These are phyloP conservation scores for Pseudoips prasinana DNA, from an alignment of 2,888 invertebrate genomes.

Conservation along the genomic window DNA sequence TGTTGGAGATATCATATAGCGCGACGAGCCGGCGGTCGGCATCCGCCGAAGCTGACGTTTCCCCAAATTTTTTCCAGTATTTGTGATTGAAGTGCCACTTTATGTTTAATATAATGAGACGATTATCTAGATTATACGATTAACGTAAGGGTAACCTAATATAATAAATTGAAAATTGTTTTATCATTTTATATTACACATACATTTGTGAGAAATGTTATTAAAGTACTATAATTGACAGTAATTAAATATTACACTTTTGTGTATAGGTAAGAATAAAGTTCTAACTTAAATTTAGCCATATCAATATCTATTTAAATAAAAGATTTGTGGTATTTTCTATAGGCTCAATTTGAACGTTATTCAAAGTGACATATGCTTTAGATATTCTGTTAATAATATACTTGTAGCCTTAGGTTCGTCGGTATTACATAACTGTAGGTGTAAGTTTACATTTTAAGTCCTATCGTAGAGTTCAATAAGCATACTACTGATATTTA, in stretches of 20 bases:
- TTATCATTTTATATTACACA: conserved; percentile 83
- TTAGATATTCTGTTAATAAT: conserved; percentile 82
- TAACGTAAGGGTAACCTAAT: conserved; percentile 83
- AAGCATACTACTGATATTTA: conserved; percentile 77
- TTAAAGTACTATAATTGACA: conserved; percentile 80
- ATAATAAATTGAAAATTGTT: conserved; percentile 82
- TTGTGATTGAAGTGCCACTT: conserved; percentile 91
- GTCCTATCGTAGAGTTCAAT: conserved; percentile 69
- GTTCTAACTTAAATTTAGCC: conserved; percentile 83
- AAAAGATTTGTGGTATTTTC: conserved; percentile 83
- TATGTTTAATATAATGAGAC: conserved; percentile 86
- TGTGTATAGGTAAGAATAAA: conserved; percentile 81
- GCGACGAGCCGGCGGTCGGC: conserved; percentile 60
- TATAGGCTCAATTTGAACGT: conserved; percentile 82
- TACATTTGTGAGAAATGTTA: conserved; percentile 82
- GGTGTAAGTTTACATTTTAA: conserved; percentile 64
- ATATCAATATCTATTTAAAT: conserved; percentile 82
- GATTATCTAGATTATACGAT: conserved; percentile 83
- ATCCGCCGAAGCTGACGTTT: conserved; percentile 76
- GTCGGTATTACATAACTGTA: conserved; percentile 78
- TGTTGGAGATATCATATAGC: conserved; percentile 59
- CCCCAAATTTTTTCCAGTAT: conserved; percentile 87
- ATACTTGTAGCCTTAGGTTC: conserved; percentile 78
- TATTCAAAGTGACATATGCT: conserved; percentile 82
- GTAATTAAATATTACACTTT: conserved; percentile 82